Base-by-base conservation (phyloP, 2,888 invertebrate genomes). In the Entomobrya multifasciata region DNA sequence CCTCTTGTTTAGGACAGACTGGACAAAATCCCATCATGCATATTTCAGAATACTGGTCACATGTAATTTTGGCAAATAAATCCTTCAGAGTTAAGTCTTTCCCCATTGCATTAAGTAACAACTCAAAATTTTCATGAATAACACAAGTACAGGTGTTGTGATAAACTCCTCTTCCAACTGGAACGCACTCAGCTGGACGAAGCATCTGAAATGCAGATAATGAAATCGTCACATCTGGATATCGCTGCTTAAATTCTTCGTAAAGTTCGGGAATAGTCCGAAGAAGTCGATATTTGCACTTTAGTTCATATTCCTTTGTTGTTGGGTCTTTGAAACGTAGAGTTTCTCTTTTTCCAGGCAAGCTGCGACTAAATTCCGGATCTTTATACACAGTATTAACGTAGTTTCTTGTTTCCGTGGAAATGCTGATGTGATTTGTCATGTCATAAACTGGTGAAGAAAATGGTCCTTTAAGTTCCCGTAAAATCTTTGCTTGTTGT, bases 61-160 rank as follows among this genome's bases (percentile, higher is more conserved):
- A 62, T 4, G 25, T 10, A 20, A 62, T 62, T 1, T 3, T 62
- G 1, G n/a, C n/a, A n/a, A n/a, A n/a, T n/a, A n/a, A n/a, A n/a
- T n/a, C n/a, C n/a, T 13, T 4, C 27, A 62, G 3, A 62, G 22
- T 30, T 2, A 62, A 6, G 8, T 62, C 15, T 13, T 30, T 27
- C 3, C 20, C 52, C 2, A 55, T 3, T 25, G 27, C 25, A 10
- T 11, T 20, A 1, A 62, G 13, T 1, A 62, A 1, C 27, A 62
- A 25, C 11, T 62, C 62, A 62, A 62, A 62, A 25, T 62, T 62
- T 27, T 27, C 62, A 62, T 62, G 62, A 62, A 62, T 62, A 1
- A 62, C 27, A 13, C 62, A 62, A 1, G 30, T 30, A 20, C 62
- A 62, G 1, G 62, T 62, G 1, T 62, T 11, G 27, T 62, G 62